Conservation (phyloP, 2,888 invertebrate species). For the Drosophila picticornis region DNA sequence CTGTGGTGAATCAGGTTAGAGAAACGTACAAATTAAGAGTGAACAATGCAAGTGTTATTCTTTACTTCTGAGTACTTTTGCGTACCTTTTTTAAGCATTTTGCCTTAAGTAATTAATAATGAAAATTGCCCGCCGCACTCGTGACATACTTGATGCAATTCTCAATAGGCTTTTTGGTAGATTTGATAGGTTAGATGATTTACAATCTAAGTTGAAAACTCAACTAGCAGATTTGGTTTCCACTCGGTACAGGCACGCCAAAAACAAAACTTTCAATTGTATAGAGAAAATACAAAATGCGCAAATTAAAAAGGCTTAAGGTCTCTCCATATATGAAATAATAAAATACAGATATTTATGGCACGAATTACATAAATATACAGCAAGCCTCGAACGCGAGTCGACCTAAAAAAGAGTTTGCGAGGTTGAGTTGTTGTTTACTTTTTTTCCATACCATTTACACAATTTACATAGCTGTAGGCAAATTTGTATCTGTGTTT, state of each 20-base stretch:
- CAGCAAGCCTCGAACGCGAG: slow-evolving; percentile 13
- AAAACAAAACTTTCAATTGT: slow-evolving; percentile 42
- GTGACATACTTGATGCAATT: slow-evolving; percentile 65
- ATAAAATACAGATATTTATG: slow-evolving; percentile 15
- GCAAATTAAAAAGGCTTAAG: slow-evolving; percentile 32
- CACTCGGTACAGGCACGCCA: slow-evolving; percentile 89
- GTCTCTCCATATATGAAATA: slow-evolving; percentile 14
- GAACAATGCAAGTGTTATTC: slow-evolving; percentile 42
- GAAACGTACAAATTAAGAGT: slow-evolving; percentile 40
- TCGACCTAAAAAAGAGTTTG: slow-evolving; percentile 11
- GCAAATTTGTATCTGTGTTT: slow-evolving; percentile 17
- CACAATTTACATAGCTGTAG: slow-evolving; percentile 41
- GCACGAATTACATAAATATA: slow-evolving; percentile 15
- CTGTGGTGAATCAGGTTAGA: slow-evolving; percentile 14
- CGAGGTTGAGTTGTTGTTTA: slow-evolving; percentile 7
- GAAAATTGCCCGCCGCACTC: slow-evolving; percentile 67
- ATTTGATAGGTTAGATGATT: slow-evolving; percentile 10
- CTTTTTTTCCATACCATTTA: slow-evolving; percentile 45
- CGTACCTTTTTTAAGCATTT: slow-evolving; percentile 28
- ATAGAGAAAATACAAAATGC: slow-evolving; percentile 31
- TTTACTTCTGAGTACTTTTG: slow-evolving; percentile 66
- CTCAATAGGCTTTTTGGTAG: slow-evolving; percentile 19
- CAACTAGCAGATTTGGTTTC: slow-evolving; percentile 90
- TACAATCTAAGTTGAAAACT: slow-evolving; percentile 35
- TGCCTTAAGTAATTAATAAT: slow-evolving; percentile 29